Percentiles rank a stretch among this genome's conserved stretches.
Conservation (phyloP, 2,113 vertebrate genomes). For the Actinemys pallida region DNA sequence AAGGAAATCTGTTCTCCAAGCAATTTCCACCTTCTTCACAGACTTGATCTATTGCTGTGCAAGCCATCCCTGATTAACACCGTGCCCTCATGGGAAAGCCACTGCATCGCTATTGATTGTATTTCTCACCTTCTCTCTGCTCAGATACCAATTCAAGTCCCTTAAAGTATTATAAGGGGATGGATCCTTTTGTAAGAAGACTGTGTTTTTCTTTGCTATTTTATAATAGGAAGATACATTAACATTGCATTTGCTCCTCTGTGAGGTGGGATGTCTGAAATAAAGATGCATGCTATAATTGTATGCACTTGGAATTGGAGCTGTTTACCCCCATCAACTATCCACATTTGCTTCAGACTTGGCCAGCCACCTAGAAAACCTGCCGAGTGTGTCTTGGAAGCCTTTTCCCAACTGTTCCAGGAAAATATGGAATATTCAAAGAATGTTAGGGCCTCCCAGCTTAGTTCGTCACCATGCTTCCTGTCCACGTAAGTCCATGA, state of each 20-base stretch:
- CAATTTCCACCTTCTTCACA: conserved; percentile 54
- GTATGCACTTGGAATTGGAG: conserved; percentile 27
- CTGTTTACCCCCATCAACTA: conserved; percentile 32
- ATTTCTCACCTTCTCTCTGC: conserved; percentile 53
- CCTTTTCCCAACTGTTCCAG: conserved; percentile 60
- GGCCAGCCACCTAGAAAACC: conserved; percentile 67
- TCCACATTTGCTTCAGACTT: conserved; percentile 66
- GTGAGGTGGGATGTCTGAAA: conserved; percentile 64
- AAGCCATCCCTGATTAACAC: conserved; percentile 66
- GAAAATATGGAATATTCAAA: conserved; percentile 68
- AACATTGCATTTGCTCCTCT: conserved; percentile 53
- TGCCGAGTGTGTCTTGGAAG: conserved; percentile 70
- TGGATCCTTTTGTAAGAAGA: conserved; percentile 5
- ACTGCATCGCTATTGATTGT: conserved; percentile 63
- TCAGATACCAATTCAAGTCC: conserved; percentile 36
- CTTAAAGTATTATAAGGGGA: conserved; percentile 40
- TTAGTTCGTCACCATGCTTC: conserved; percentile 55
- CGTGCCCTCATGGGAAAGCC: conserved; percentile 65
- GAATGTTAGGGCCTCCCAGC: conserved; percentile 61
- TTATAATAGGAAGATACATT: conserved; percentile 35
- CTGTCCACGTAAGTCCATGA: conserved; percentile 67
- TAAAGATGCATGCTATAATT: conserved; percentile 43
- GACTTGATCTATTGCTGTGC: conserved; percentile 48
- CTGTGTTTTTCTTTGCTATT: conserved; percentile 20
- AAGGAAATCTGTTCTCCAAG: conserved; percentile 68